Base-by-base conservation (phyloP, 1,140 invertebrate species). In the Armadillidium nasatum region DNA sequence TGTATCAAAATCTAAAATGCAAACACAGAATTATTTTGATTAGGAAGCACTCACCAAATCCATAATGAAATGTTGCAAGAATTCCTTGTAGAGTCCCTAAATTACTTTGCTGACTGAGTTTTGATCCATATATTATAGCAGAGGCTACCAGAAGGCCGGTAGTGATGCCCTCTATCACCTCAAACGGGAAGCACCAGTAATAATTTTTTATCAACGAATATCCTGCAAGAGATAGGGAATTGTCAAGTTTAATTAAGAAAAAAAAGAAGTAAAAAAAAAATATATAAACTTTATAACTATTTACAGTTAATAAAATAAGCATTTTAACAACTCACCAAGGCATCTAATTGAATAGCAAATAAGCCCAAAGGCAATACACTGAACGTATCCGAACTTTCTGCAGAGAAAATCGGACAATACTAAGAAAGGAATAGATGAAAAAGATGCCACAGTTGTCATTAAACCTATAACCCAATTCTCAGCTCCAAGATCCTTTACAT, bases 1-100 rank as follows among this genome's bases (percentile, higher is more conserved):
- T 9, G 9, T 33, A 44, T 0, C 15, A 21, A 10, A 69, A 68
- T n/a, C n/a, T n/a, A n/a, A n/a, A n/a, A n/a, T n/a, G n/a, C n/a
- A n/a, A n/a, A n/a, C n/a, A n/a, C n/a, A n/a, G n/a, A n/a, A n/a
- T n/a, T n/a, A n/a, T n/a, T n/a, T n/a, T n/a, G n/a, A n/a, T n/a
- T n/a, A n/a, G n/a, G n/a, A n/a, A n/a, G 81, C 69, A 43, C 80
- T 81, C 79, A 84, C 83, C 83, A 10, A 83, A 73, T 22, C 83
- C 83, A 74, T 83, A 83, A 75, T 84, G 84, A 4, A 86, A 72
- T 11, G 85, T 84, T 21, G 83, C 83, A 23, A 86, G 78, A 22
- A 85, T 73, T 15, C 86, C 84, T 72, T 86, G 85, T 7, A 86
- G 81, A 2, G 86, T 86, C 33, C 83, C 85, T n/a, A 84, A 81